Evolutionary conservation across 2,888 invertebrate species (phyloP), one percentile per base, ranked within the genome.

Genomic region (Parasteatoda lunata): DNA sequence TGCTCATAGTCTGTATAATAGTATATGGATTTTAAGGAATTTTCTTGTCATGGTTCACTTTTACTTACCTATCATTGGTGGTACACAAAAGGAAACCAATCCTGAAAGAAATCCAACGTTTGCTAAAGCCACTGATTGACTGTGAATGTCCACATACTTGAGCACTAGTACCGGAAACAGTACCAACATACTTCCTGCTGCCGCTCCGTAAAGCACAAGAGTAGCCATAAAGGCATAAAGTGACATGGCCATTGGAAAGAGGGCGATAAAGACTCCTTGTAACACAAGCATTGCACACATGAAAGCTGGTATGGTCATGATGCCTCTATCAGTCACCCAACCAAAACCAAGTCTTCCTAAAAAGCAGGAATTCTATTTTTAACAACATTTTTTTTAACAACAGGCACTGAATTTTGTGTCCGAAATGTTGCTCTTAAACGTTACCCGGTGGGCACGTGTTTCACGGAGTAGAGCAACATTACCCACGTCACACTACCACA

Each of bases 131-230:
- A 84, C 48, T 4, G 84, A 78, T 48, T 84, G 84, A 15, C 45
- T 15, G 13, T 75, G 30, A 9, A 13, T 47, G 5, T 65, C 72
- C n/a, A 84, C 54, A 47, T 77, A 78, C 13, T 72, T 72, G 7
- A 68, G 51, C 3, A 84, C 78, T 3, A 84, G 77, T 7, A 84
- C 68, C 0, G 84, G 84, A 68, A 84, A 73, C 4, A 84, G 52
- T 5, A 84, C 73, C 11, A 78, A 30, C 6, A 72, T 11, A 6
- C 59, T 47, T 52, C 84, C 84, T 8, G 84, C 65, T 3, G 54
- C 66, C 13, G 59, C 7, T 9, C 84, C 73, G 51, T 78, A 84
- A 5, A 77, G 54, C 30, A 51, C 71, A 1, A 73, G n/a, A 6
- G 78, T 47, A 3, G 59, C 59, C n/a, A 78, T 9, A 30, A 78